phyloP scores from a whole-genome alignment of 2,888 invertebrate genomes.

The Cheiracanthium punctorium region DNA sequence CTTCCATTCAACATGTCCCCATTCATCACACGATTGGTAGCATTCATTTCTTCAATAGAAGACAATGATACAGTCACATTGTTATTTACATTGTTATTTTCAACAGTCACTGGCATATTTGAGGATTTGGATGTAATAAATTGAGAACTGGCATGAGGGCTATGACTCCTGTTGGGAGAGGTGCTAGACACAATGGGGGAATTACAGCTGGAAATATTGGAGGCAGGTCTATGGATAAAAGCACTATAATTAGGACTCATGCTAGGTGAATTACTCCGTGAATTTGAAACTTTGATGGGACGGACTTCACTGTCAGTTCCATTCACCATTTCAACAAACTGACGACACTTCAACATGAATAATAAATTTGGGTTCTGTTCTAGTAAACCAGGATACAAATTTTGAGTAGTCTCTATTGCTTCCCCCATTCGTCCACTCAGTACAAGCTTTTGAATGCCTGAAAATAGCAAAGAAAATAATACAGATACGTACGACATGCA shows the following conservation, averaged over 20 bases:
- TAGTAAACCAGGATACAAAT: constrained; percentile 93
- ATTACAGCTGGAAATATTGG: constrained; percentile 29
- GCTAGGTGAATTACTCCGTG: constrained; percentile 75
- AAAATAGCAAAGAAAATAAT: constrained; percentile 30
- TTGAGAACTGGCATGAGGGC: constrained; percentile 36
- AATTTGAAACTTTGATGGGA: constrained; percentile 75
- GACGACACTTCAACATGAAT: constrained; percentile 97
- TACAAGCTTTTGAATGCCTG: constrained; percentile 94
- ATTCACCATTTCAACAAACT: constrained; percentile 97
- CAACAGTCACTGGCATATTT: constrained; percentile 36
- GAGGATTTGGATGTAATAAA: constrained; percentile 61
- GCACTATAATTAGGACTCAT: constrained; percentile 75
- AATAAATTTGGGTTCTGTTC: constrained; percentile 92
- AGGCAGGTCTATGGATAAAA: constrained; percentile 30
- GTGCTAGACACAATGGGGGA: constrained; percentile 31
- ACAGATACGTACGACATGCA: too few relatives aligned
- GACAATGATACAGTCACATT: constrained; percentile 28
- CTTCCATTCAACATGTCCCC: constrained; percentile 73
- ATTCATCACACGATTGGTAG: constrained; percentile 80
- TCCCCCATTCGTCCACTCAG: constrained; percentile 95
- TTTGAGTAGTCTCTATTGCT: constrained; percentile 92
- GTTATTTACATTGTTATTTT: constrained; percentile 53
- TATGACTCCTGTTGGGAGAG: constrained; percentile 47
- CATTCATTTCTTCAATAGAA: constrained; percentile 79
- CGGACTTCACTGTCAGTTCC: constrained; percentile 87